Evolutionary conservation across 2,113 vertebrate genomes (phyloP), one percentile per base, ranked within the genome.

Genomic region (Paraplagusia blochii): DNA sequence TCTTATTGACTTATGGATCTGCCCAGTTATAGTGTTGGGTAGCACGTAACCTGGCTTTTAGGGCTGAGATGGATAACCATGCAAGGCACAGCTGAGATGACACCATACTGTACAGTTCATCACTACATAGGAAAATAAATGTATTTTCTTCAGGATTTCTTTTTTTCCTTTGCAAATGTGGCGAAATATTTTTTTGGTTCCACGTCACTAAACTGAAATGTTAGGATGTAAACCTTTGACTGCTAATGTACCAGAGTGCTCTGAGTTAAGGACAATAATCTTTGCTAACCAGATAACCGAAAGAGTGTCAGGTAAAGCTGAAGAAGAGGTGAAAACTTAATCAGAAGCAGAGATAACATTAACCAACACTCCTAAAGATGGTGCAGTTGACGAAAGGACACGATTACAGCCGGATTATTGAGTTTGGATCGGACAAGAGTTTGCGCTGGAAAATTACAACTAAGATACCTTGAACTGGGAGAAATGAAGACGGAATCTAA

Each of bases 261-360:
- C 64, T 65, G 78, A 79, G 85, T 89, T 84, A 87, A 88, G 68
- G 92, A 92, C 89, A 85, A 93, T 96, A 93, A 93, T 98, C 95
- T 95, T 93, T 90, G 92, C 92, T 97, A 98, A 98, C 93, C 87
- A 85, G 93, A 97, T 98, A 93, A 95, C 92, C 88, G 90, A 90
- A 91, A 86, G 88, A 93, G 96, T 92, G 93, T 93, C 93, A 93
- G 94, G 91, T 93, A 91, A 93, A 95, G 92, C 93, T 87, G 92
- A 94, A 94, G 95, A 95, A 95, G 94, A 94, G 93, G 88, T 85
- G 90, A 93, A 94, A 97, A 98, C 95, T 94, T 88, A 97, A 97
- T 97, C 89, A 97, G 81, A 92, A 80, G 86, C 92, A 77, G 90
- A 91, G 90, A 94, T 90, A 92, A 93, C 94, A 95, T 95, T 90